Evolutionary conservation across 1,140 invertebrate species (phyloP), one percentile per base, ranked within the genome.

Genomic region (Drosophila chauvacae): DNA sequence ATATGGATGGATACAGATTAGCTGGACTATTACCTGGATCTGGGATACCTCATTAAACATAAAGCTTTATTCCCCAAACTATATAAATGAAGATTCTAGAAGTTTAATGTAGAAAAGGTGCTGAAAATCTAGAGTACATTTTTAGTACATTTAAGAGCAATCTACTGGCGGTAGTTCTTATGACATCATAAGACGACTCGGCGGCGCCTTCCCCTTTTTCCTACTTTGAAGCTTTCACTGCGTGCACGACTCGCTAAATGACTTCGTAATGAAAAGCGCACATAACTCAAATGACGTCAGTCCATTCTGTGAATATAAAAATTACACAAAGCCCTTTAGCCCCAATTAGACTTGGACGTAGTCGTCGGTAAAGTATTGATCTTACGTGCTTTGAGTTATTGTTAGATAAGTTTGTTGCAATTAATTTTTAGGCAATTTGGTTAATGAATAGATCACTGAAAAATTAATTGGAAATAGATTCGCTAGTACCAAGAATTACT

Each of bases 261-360:
- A 37, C 26, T 72, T 72, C 11, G 35, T 51, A 60, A 73, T 72
- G 44, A 35, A 60, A 51, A 50, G 14, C n/a, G 28, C 55, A 60
- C 37, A 72, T 42, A 60, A 23, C 37, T 50, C 55, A 23, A 57
- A 66, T 81, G 80, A 82, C 80, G 80, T 74, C 80, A 82, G 59
- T 35, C 16, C 11, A 26, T 33, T 16, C 55, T 82, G 80, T 64
- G 62, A 82, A 78, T 68, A 68, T 30, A n/a, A 45, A 66, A 56
- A 61, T 78, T 64, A 81, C 70, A 82, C 74, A 60, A 44, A 72
- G 23, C 61, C 59, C 47, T 35, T 61, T 51, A 45, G 47, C 18
- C 33, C 37, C 50, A 37, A 47, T 68, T 26, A 28, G 14, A 20
- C 9, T 9, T 7, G 14, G 13, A n/a, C 11, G 26, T 18, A 44